A percentile compares a stretch with the other conserved stretches of the same genome.
phyloP scores from a whole-genome alignment of 2,888 invertebrate species.

The Hololepta plana region DNA sequence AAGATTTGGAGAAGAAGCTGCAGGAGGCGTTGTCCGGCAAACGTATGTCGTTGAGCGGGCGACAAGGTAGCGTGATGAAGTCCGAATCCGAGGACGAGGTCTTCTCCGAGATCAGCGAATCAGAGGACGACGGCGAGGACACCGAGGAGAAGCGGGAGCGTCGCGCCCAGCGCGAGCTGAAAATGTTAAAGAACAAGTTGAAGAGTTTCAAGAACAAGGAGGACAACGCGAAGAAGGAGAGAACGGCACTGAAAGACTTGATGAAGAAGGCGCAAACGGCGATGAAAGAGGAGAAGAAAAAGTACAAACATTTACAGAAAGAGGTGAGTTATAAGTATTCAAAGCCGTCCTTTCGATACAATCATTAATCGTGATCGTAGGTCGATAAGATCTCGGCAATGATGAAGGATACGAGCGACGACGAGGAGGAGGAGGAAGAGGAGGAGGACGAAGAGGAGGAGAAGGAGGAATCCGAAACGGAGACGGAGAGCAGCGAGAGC shows the following conservation, averaged over 20 bases:
- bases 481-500: slow-evolving; percentile 46
- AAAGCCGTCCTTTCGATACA: neutral
- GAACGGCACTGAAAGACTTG: slow-evolving; percentile 57
- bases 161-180: slow-evolving; percentile 46
- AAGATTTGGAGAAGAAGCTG: slow-evolving; percentile 57
- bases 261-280: slow-evolving; percentile 65
- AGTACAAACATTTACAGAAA: slow-evolving; percentile 65
- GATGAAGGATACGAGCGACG: slow-evolving; percentile 61
- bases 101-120: slow-evolving; percentile 41
- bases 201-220: slow-evolving; percentile 42
- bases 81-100: slow-evolving; percentile 33
- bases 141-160: slow-evolving; percentile 41
- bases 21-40: slow-evolving; percentile 38
- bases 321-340: slow-evolving; percentile 45
- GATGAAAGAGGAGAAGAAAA: slow-evolving; percentile 62
- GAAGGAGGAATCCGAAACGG: slow-evolving; percentile 34
- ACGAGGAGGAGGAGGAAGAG: slow-evolving; percentile 30
- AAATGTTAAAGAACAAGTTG: slow-evolving; percentile 38
- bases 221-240: slow-evolving; percentile 56
- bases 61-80: slow-evolving; percentile 31
- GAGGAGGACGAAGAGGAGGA: slow-evolving; percentile 34
- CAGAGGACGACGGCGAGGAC: slow-evolving; percentile 45
- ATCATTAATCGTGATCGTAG: slow-evolving; percentile 24
- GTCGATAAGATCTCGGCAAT: slow-evolving; percentile 82
- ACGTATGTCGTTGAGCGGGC: slow-evolving; percentile 19